These are phyloP conservation scores for Talpa occidentalis DNA, from an alignment of 2,113 vertebrate species.

Conservation along the genomic window DNA sequence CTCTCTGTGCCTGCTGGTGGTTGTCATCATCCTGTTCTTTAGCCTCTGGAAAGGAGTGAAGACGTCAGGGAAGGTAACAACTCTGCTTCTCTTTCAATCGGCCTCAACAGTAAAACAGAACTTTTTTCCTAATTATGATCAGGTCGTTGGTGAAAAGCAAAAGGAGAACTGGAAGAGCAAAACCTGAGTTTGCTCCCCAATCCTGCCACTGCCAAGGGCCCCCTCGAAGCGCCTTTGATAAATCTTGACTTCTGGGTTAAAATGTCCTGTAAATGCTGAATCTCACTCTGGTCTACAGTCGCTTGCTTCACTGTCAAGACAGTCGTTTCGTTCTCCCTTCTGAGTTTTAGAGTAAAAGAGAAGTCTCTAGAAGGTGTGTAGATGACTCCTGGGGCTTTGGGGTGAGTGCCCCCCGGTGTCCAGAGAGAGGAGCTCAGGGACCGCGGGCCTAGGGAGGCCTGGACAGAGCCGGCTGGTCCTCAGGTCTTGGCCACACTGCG, in stretches of 20 bases:
- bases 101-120: neutral
- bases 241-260: neutral
- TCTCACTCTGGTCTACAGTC: neutral
- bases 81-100: neutral
- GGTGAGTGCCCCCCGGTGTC: neutral
- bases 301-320: neutral
- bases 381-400: neutral
- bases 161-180: neutral
- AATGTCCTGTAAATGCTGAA: neutral
- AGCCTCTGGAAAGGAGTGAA: constrained; percentile 99
- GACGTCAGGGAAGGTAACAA: constrained; percentile 96
- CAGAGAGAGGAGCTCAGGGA: neutral
- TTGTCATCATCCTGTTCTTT: constrained; percentile 96
- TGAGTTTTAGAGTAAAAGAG: neutral
- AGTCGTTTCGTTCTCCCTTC: no score
- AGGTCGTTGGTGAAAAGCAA: neutral
- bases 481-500: neutral
- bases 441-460: no score
- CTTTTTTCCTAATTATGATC: fast-evolving
- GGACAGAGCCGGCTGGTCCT: no score
- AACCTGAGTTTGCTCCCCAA: no score
- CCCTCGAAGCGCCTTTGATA: neutral
- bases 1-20: constrained; percentile 92
- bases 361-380: neutral
- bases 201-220: neutral